Percentiles rank a stretch among this genome's conserved stretches.
These are phyloP conservation scores for Rhea americana DNA, from an alignment of 2,113 vertebrate genomes.

Conservation along the genomic window DNA sequence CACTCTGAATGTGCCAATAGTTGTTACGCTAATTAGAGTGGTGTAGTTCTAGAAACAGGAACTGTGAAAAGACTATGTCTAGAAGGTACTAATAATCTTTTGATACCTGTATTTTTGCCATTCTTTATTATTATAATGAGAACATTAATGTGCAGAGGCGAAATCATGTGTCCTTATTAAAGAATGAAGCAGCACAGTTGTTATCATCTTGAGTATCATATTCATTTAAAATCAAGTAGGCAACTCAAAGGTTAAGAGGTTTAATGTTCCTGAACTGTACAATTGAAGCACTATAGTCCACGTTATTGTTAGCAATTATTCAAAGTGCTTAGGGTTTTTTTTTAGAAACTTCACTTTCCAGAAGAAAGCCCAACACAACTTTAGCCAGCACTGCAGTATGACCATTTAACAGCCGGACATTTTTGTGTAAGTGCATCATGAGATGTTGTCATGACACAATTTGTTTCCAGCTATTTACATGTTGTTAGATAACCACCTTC, in stretches of 20 bases:
- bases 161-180: conserved; percentile 69
- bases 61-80: conserved; percentile 48
- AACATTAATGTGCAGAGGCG: conserved; percentile 35
- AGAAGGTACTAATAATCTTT: conserved; percentile 58
- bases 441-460: background rate
- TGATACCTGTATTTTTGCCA: conserved; percentile 67
- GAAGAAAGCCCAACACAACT: conserved; percentile 26
- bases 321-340: conserved; percentile 4
- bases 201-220: conserved; percentile 71
- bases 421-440: background rate
- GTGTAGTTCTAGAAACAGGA: conserved; percentile 40
- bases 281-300: conserved; percentile 61
- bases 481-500: background rate
- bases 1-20: conserved; percentile 48
- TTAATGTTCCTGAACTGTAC: conserved; percentile 73
- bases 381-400: background rate
- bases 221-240: conserved; percentile 75
- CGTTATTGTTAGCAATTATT: conserved; percentile 72
- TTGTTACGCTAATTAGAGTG: conserved; percentile 56
- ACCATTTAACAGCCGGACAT: conserved; percentile 1
- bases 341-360: conserved; percentile 51
- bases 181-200: conserved; percentile 54
- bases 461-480: background rate
- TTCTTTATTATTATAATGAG: conserved; percentile 69
- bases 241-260: conserved; percentile 77